Evolutionary conservation across 2,888 invertebrate genomes (phyloP), one percentile per base, ranked within the genome.

Genomic region (Hirtodrosophila histrioides): DNA sequence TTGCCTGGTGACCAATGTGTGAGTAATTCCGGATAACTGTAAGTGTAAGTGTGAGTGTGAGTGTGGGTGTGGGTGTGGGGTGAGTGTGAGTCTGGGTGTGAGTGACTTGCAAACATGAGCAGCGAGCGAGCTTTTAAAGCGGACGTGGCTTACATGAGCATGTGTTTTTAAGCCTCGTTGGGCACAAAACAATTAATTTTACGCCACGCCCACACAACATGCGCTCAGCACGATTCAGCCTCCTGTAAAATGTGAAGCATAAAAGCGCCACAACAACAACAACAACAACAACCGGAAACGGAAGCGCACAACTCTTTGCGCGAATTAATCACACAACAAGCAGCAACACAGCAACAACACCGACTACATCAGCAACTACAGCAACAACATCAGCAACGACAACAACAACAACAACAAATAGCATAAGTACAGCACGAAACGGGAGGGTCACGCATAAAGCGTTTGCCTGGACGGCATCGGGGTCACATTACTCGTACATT

Each of bases 241-340:
- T 81, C 84, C 87, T 82, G 87, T 88, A 81, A 82, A 82, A 88
- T 88, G 85, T 82, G 78, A 81, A 81, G 63, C 82, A 81, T 87
- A 81, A 81, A 86, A 80, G 81, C 73, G 64, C 61, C 36, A 50
- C 76, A 68, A 29, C 60, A 69, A 56, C 60, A 72, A 44, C 58
- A 48, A 29, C 43, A 56, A 17, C 41, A 61, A 58, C 81, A 85
- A 78, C 84, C 84, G 84, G 84, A 84, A 84, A 68, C 89, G 85
- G 85, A 89, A 85, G 89, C 88, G 69, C 78, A 85, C 89, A 85
- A 85, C 85, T 82, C 82, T 85, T 89, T 89, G 89, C 86, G 88
- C 88, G 89, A 85, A 85, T 85, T 85, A 85, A 85, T 85, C 85
- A 85, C 85, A 85, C 74, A 88, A 79, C 80, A 71, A 74, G 78